Base-by-base conservation (phyloP, 2,888 invertebrate genomes). In the Nemotelus pantherinus region DNA sequence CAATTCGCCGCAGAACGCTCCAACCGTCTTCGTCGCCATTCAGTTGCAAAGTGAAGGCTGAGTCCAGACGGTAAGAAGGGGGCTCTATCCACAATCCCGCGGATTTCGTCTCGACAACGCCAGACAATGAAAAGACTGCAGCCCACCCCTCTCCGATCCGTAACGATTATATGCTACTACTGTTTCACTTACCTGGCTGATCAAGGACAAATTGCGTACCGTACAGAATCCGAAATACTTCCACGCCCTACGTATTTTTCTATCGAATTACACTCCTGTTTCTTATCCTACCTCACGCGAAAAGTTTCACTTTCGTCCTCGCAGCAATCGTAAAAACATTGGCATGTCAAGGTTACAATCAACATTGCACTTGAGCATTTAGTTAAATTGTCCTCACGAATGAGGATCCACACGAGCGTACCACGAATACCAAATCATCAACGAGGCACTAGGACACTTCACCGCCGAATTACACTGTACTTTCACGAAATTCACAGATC, bases 351-450 rank as follows among this genome's bases (percentile, higher is more conserved):
- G 68, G 48, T 60, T 67, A 67, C 77, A 47, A 63, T 6, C 67
- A 78, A 79, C 79, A 79, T 77, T 77, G 77, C 77, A 77, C 74
- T 79, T 77, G 57, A n/a, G 58, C 78, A 57, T 25, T 25, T 1
- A 25, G 25, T 25, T 25, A 25, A 25, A 25, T 50, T 43, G 55
- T 65, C 45, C 0, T 25, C 25, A 25, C 1, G 25, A 25, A 25
- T 25, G 25, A 25, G 25, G 50, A 63, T 45, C 53, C 53, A 47
- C 58, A 58, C 45, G 58, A 1, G 25, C 72, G 57, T 48, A n/a
- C 58, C 39, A 39, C 65, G 48, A 25, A 7, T 48, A 63, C 57
- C 25, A 44, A 53, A 39, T 2, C 58, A 43, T 9, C 39, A 25
- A 70, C 50, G 50, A 25, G 53, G 5, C 48, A 55, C 50, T 43